Base-by-base conservation (phyloP, 2,888 invertebrate genomes). In the Acronicta psi region DNA sequence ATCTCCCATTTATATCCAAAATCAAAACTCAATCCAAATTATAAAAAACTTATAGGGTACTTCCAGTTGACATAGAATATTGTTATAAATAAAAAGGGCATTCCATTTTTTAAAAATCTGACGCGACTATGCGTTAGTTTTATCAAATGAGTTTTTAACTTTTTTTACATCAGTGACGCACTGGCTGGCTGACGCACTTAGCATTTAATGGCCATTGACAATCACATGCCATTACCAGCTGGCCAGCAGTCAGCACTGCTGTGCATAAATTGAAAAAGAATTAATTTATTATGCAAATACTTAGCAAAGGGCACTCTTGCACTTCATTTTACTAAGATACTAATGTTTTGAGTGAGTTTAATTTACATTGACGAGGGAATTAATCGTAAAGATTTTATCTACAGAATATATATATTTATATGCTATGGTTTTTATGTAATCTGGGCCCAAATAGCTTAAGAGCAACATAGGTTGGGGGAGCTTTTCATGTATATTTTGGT, bases 261-360 rank as follows among this genome's bases (percentile, higher is more conserved):
- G 56, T 66, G 55, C 65, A 69, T 79, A 70, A 68, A 71, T 73
- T 70, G 59, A 69, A 69, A 71, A 65, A 40, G 61, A 65, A 77
- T 79, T 75, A 77, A 78, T 79, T 73, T 78, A 77, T 63, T 79
- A 79, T 79, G 80, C 63, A 72, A 79, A 79, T 78, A 59, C 47
- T 46, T 29, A 20, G 43, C 46, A 50, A 56, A 69, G 58, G 61
- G 47, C 58, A 55, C 51, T 65, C 68, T 63, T 64, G 62, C 46
- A 72, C 45, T 65, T 56, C 16, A 49, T 59, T 62, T 65, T 50
- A 49, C 47, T 54, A 60, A 59, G 41, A 51, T 37, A 44, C 52
- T 38, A 38, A 62, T 62, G 59, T 52, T 62, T 62, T 36, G 20
- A 37, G 23, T 20, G 14, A 2, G n/a, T n/a, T 11, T 50, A 36